Base-by-base conservation (phyloP, 2,888 invertebrate species). In the Alitta virens region DNA sequence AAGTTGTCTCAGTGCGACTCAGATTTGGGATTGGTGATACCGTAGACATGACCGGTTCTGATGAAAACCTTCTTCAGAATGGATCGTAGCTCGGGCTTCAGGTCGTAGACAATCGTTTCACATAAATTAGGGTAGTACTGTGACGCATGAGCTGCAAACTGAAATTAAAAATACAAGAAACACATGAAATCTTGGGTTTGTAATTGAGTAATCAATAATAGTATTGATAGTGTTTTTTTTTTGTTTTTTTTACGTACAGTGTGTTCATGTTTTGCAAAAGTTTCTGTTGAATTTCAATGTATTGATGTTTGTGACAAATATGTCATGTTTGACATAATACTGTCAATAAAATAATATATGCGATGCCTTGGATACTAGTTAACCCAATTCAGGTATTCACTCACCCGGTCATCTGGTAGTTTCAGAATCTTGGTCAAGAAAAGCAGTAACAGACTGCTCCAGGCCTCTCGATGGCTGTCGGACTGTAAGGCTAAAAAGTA, bases 71-170 rank as follows among this genome's bases (percentile, higher is more conserved):
- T 87, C 64, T 94, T 87, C 62, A 97, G 86, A 68, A 95, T 91
- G 65, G 94, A 92, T 73, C 95, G 87, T 71, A 97, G 86, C 83
- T 96, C 96, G 0, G 91, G 91, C 83, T 96, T 96, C 70, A 96
- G 85, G 84, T 96, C 95, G 82, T 93, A 91, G 84, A 94, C 93
- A 77, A 95, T 91, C 75, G 94, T 88, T 83, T 97, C 96, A 82
- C 97, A 97, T 66, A 97, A 85, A 66, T 90, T 86, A 0, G 90
- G 88, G 83, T 96, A 97, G 84, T 94, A 94, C 78, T 89, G 90
- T 49, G 92, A 90, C n/a, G 94, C 91, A 82, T 97, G 96, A 16
- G 91, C 89, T 71, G 91, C 91, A 86, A 97, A 96, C 91, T 94
- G 86, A 58, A 87, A 86, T 23, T 27, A n/a, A n/a, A n/a, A n/a